Evolutionary conservation across 2,113 vertebrate genomes (phyloP), one percentile per base, ranked within the genome.

Genomic region (Myrmecophaga tridactyla): DNA sequence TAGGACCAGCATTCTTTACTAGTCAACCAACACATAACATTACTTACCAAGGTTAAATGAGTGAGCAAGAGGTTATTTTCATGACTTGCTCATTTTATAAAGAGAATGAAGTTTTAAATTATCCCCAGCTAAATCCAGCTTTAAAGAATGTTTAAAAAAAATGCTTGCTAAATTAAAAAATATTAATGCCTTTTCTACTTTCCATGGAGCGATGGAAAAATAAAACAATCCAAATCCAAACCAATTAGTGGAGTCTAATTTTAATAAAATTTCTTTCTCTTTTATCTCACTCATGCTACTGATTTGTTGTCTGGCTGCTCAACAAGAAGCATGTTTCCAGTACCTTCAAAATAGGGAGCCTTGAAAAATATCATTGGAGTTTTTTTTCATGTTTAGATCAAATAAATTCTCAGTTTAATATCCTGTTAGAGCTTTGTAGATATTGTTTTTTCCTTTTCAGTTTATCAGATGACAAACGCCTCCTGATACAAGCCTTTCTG

Each of bases 391-490:
- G 75, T 93, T 94, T 85, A 70, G 70, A 69, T 72, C 84, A 96
- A 94, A 96, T 93, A 92, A 46, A 80, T 93, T 90, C 76, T 93
- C 87, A 80, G 92, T 96, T 96, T 96, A 97, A 95, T 96, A 96
- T 97, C 96, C 92, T 96, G 96, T 81, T 76, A 53, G 80, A 93
- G 51, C 83, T 94, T 92, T 93, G 83, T 70, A 80, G 90, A 95
- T 77, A 85, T 36, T 67, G 25, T 56, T 94, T 95, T 51, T 96
- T 87, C 46, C 63, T 89, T 83, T 84, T 87, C 70, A 43, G 39
- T 90, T 97, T 94, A 95, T 96, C 92, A 95, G 84, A 96, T 93
- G 77, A 89, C n/a, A 96, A 82, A 80, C 60, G 21, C 36, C 46
- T 85, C 63, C 48, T 29, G 34, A 72, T 62, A 62, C 13, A 67